These are phyloP conservation scores for Muschampia plurimacula DNA, from an alignment of 2,888 invertebrate genomes.

Conservation along the genomic window DNA sequence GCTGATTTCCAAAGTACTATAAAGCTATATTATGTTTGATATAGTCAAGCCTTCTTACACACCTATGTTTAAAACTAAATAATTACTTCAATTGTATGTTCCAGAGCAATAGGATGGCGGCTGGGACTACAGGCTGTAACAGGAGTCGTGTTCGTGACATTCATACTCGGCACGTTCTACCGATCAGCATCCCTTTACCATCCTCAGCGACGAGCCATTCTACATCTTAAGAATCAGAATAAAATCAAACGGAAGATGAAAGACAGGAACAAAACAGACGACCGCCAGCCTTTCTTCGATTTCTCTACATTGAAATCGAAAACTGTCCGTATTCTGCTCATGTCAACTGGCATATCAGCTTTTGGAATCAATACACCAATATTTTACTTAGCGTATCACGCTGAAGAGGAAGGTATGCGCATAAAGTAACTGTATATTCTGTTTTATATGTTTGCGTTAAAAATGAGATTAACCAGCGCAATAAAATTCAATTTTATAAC, in stretches of 20 bases:
- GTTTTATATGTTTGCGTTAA: too few species aligned
- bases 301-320: slow-evolving; percentile 94
- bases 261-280: slow-evolving; percentile 91
- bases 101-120: slow-evolving; percentile 92
- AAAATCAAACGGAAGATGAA: slow-evolving; percentile 91
- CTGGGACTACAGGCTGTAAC: slow-evolving; percentile 94
- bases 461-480: too few species aligned
- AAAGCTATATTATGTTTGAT: too few species aligned
- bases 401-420: slow-evolving; percentile 88
- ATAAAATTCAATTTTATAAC: too few species aligned
- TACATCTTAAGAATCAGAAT: slow-evolving; percentile 94
- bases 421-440: background rate
- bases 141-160: slow-evolving; percentile 92
- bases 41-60: too few species aligned
- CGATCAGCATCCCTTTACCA: slow-evolving; percentile 95
- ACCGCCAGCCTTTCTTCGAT: slow-evolving; percentile 94
- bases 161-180: slow-evolving; percentile 94
- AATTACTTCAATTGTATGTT: slow-evolving; percentile 49
- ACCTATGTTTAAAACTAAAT: too few species aligned
- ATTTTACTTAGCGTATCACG: slow-evolving; percentile 92
- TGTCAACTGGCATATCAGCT: slow-evolving; percentile 92
- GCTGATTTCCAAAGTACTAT: too few species aligned
- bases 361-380: slow-evolving; percentile 95
- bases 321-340: slow-evolving; percentile 92
- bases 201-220: slow-evolving; percentile 93